Base-by-base conservation (phyloP, 1,140 invertebrate genomes). In the Philaenus spumarius region DNA sequence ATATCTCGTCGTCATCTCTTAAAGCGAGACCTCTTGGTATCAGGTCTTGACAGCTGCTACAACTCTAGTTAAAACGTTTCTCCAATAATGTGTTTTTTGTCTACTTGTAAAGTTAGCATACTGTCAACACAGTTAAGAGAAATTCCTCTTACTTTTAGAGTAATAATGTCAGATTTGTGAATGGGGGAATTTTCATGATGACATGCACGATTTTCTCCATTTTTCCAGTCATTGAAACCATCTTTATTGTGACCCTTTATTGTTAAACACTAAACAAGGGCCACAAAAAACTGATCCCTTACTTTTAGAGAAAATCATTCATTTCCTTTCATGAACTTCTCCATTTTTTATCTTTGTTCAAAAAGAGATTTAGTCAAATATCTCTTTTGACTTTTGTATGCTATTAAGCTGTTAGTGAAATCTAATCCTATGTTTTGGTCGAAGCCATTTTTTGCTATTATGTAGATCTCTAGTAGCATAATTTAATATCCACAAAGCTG, bases 291-390 rank as follows among this genome's bases (percentile, higher is more conserved):
- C 45, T 42, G 39, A n/a, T n/a, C n/a, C n/a, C n/a, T n/a, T n/a
- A n/a, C n/a, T n/a, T n/a, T n/a, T n/a, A n/a, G n/a, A n/a, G 61
- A 64, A 68, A 45, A 67, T 40, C 52, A 66, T 19, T 63, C 59
- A 68, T 2, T 52, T 43, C 24, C 67, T 58, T 34, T 23, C 37
- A 47, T 15, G 42, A 26, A 52, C 56, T 63, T 68, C 64, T 11
- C 64, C 62, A 61, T 67, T 67, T 15, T 61, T 11, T 2, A 43
- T 59, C 62, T 55, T 47, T 62, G 48, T n/a, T 54, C 23, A 59
- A 66, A 66, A 15, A 65, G 55, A 30, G 51, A 54, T 58, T 55
- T 26, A 39, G 60, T 35, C 50, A 55, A 64, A 59, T 61, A 64
- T 14, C 62, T 55, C 1, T 26, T 35, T 1, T 24, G 34, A 53